Evolutionary conservation across 1,140 invertebrate genomes (phyloP), one percentile per base, ranked within the genome.

Genomic region (Calosoma granatense): DNA sequence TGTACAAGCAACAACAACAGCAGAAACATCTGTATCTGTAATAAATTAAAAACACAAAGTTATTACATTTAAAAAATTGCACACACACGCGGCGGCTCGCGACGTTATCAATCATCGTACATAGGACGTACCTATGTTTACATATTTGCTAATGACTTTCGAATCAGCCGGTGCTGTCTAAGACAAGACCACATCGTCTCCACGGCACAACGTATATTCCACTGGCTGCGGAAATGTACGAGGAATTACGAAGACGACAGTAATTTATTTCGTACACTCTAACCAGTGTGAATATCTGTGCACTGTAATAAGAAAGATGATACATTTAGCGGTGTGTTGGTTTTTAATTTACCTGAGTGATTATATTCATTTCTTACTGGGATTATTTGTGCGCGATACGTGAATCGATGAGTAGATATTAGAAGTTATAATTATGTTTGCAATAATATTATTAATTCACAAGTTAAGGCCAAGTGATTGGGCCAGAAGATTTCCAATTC

Each of bases 41-140:
- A 47, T 47, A 47, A 47, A 47, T 47, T 6, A 47, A 47, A 47
- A 47, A 47, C 26, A 30, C 6, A 4, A 30, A 47, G 9, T 47
- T 47, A 47, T 47, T 47, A 47, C 41, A 47, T 47, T 47, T 47
- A 47, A 47, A 47, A 47, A 47, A 47, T 47, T 47, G 41, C 41
- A 47, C 41, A 11, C 6, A n/a, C n/a, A n/a, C n/a, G n/a, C n/a
- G n/a, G n/a, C n/a, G 15, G 17, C 41, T 17, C 9, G 6, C 26
- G n/a, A 36, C 6, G 41, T 47, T 47, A 47, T 47, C 41, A 47
- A 47, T 47, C 41, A 47, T 47, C 26, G 9, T 47, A 6, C 41
- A 4, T 12, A 47, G 41, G n/a, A n/a, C n/a, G n/a, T n/a, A 47
- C 41, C 9, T 17, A 47, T 47, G 41, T 47, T 47, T 47, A 47